Evolutionary conservation across 1,140 invertebrate genomes (phyloP).

Genomic region (Cyphomyrmex costatus): DNA sequence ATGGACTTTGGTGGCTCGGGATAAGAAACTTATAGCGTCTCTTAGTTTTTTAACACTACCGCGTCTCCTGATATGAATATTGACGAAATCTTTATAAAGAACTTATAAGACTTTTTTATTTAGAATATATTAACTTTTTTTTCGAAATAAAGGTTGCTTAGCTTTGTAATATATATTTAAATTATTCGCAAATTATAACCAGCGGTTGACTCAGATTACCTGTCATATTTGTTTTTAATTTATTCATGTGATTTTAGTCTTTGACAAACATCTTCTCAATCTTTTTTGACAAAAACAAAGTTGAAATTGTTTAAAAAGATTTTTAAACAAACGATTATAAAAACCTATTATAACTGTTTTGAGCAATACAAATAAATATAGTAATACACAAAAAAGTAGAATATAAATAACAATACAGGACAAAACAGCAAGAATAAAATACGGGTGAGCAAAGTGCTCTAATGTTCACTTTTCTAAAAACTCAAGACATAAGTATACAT

Average conservation of each 20-base stretch:
- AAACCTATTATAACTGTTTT: conserved; percentile 11
- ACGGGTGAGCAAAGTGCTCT: neutral
- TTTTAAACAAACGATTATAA: neutral
- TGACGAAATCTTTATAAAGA: too few species aligned
- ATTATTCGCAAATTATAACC: too few species aligned
- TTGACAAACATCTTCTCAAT: neutral
- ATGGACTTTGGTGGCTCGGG: too few species aligned
- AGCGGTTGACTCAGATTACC: too few species aligned
- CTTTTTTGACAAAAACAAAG: neutral
- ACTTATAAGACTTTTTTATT: too few species aligned
- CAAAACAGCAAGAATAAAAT: neutral
- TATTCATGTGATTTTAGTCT: neutral
- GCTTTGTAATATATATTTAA: too few species aligned
- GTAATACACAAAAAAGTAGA: neutral
- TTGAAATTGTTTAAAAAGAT: neutral
- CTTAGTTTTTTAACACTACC: too few species aligned
- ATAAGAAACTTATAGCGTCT: too few species aligned
- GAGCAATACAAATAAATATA: neutral
- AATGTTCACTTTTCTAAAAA: neutral
- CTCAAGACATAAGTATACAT: neutral
- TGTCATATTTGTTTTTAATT: too few species aligned
- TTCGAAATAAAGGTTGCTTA: too few species aligned
- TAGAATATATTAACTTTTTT: too few species aligned
- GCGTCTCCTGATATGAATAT: too few species aligned
- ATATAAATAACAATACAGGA: neutral